Conservation (phyloP, 1,140 invertebrate genomes). For the Augochlora pura region DNA sequence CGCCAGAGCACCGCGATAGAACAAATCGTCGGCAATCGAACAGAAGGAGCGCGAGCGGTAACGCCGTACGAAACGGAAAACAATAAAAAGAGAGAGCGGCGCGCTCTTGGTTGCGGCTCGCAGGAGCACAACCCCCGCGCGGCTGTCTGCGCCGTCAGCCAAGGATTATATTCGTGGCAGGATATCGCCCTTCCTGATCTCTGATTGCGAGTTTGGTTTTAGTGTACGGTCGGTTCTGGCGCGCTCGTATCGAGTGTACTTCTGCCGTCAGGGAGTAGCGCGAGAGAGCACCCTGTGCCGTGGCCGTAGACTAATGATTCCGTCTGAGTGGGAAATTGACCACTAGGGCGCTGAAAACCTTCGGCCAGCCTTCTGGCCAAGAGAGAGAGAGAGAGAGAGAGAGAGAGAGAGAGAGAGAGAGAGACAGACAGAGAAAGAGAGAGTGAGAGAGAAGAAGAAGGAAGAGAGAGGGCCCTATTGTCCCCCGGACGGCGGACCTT, state of each 20-base stretch:
- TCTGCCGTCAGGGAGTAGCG: slow-evolving; percentile 58
- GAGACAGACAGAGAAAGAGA: too few relatives aligned
- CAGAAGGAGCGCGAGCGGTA: background rate
- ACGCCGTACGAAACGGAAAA: background rate
- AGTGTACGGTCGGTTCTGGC: slow-evolving; percentile 47
- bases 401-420: slow-evolving; percentile 37
- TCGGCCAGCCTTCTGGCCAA: slow-evolving; percentile 59
- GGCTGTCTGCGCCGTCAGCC: background rate
- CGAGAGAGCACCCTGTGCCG: slow-evolving; percentile 61
- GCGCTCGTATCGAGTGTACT: slow-evolving; percentile 69
- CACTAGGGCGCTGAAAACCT: slow-evolving; percentile 74
- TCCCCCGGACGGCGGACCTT: slow-evolving; percentile 39
- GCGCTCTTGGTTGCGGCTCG: too few relatives aligned
- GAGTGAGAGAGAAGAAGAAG: slow-evolving; percentile 44
- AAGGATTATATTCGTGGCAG: slow-evolving; percentile 23
- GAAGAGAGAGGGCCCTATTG: slow-evolving; percentile 59
- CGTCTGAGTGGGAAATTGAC: slow-evolving; percentile 78
- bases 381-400: slow-evolving; percentile 41
- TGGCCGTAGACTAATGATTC: slow-evolving; percentile 73
- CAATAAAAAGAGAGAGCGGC: background rate
- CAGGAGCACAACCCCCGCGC: slow-evolving; percentile 1
- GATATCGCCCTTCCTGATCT: slow-evolving; percentile 34
- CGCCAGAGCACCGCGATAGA: too few relatives aligned
- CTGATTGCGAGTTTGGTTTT: slow-evolving; percentile 70
- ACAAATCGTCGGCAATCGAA: too few relatives aligned